Evolutionary conservation across 2,888 invertebrate species (phyloP), one percentile per base, ranked within the genome.

Genomic region (Euphydryas editha): DNA sequence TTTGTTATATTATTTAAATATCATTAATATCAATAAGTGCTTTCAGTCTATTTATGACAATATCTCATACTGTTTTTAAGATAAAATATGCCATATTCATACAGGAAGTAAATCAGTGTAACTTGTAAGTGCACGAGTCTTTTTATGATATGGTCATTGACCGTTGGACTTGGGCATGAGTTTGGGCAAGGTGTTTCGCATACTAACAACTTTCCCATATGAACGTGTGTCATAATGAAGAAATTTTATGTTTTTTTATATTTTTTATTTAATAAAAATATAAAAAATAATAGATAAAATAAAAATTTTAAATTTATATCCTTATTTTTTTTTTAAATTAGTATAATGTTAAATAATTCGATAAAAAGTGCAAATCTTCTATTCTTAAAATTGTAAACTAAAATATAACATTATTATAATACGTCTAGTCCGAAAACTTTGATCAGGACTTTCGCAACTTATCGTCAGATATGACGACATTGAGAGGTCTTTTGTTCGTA

Each of bases 381-480:
- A 30, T 30, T 30, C 11, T 11, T 42, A 6, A 6, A 42, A n/a
- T 15, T n/a, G n/a, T 7, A 42, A 42, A 5, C 3, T 5, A 42
- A 13, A 42, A 4, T n/a, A n/a, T 42, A n/a, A 3, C 13, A n/a
- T 42, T 42, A 39, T 4, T 24, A 6, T 24, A 6, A 24, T 24
- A 24, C n/a, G n/a, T n/a, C n/a, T 24, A 4, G 24, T 24, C 24
- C 2, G 24, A 24, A 4, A 24, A 24, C 6, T 24, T 24, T 54
- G 17, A 21, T n/a, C 47, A 78, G 76, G 78, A 79, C 84, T 91
- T 89, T 90, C 88, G 88, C 84, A 88, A 90, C 83, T 84, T 83
- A 82, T 88, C 90, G 90, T 90, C 88, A 85, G 84, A 76, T 76
- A 75, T 77, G 75, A 76, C 80, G 87, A 87, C 88, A 87, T 88